Evolutionary conservation across 92 coral and sea anemone species (phyloP).

Genomic region (Palythoa grandiflora): DNA sequence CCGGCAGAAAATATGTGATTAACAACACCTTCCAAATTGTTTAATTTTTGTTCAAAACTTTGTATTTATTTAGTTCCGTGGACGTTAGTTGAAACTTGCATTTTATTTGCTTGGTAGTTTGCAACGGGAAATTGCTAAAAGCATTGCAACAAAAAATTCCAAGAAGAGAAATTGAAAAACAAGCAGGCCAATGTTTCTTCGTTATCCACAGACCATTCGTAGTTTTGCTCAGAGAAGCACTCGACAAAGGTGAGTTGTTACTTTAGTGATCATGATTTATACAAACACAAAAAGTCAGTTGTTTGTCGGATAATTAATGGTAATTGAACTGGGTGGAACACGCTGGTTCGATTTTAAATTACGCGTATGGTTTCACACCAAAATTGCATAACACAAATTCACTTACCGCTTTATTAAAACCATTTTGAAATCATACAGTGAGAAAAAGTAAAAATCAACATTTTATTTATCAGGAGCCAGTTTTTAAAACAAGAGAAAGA

Average conservation of each 20-base stretch:
- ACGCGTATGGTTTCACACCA: no score
- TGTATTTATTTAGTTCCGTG: neutral
- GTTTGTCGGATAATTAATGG: neutral
- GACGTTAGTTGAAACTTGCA: neutral
- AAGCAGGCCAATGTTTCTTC: constrained; percentile 35
- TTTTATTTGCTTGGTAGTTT: neutral
- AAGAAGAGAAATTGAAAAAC: constrained; percentile 23
- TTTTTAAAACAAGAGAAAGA: no score
- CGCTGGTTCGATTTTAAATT: no score
- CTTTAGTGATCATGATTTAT: no score
- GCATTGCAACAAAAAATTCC: constrained; percentile 17
- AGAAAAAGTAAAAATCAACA: no score
- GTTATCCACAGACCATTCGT: constrained; percentile 39
- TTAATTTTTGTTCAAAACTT: neutral
- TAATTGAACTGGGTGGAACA: neutral
- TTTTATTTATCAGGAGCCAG: no score
- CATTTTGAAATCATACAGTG: no score
- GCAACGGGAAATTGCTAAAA: neutral
- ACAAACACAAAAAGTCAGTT: no score
- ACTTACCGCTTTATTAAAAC: neutral
- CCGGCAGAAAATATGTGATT: no score
- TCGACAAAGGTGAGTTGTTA: constrained; percentile 17
- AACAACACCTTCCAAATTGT: no score
- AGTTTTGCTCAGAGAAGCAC: constrained; percentile 3
- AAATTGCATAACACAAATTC: no score